These are phyloP conservation scores for Drosophila bunnanda DNA, from an alignment of 2,888 invertebrate species.

Conservation along the genomic window DNA sequence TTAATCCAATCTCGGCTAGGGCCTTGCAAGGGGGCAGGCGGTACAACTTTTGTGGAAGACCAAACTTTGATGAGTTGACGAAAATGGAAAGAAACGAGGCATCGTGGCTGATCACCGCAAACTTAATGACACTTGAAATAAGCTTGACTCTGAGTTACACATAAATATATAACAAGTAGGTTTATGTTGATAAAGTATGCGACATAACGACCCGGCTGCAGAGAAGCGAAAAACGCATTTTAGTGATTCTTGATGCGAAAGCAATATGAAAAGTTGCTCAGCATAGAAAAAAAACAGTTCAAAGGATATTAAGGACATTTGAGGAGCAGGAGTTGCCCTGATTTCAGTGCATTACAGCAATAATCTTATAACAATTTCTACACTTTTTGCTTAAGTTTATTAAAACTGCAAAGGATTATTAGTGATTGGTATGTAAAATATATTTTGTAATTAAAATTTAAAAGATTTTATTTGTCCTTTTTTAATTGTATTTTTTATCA, in stretches of 20 bases:
- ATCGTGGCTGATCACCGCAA: slow-evolving; percentile 30
- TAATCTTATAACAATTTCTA: background rate
- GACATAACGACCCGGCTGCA: slow-evolving; percentile 45
- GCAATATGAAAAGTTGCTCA: slow-evolving; percentile 75
- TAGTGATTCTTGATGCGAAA: slow-evolving; percentile 80
- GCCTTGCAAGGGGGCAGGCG: slow-evolving; percentile 7
- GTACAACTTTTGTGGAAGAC: slow-evolving; percentile 15
- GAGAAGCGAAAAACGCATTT: slow-evolving; percentile 70
- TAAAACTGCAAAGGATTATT: background rate
- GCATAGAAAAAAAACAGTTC: slow-evolving; percentile 57
- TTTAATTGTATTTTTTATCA: too few species aligned
- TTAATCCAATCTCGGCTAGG: slow-evolving; percentile 24
- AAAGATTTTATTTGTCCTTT: too few species aligned
- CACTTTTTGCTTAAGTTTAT: background rate
- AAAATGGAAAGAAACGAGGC: slow-evolving; percentile 30
- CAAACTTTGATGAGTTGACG: slow-evolving; percentile 65
- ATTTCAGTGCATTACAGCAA: background rate
- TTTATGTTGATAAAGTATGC: slow-evolving; percentile 12
- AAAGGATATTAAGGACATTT: slow-evolving; percentile 54
- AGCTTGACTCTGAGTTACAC: background rate
- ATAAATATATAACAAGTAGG: slow-evolving; percentile 4
- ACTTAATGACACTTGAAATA: slow-evolving; percentile 64
- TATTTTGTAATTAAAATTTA: too few species aligned
- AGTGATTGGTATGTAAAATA: background rate
- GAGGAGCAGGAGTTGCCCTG: background rate